phyloP scores from a whole-genome alignment of 2,888 invertebrate species.

The Hyposoter dolosus region DNA sequence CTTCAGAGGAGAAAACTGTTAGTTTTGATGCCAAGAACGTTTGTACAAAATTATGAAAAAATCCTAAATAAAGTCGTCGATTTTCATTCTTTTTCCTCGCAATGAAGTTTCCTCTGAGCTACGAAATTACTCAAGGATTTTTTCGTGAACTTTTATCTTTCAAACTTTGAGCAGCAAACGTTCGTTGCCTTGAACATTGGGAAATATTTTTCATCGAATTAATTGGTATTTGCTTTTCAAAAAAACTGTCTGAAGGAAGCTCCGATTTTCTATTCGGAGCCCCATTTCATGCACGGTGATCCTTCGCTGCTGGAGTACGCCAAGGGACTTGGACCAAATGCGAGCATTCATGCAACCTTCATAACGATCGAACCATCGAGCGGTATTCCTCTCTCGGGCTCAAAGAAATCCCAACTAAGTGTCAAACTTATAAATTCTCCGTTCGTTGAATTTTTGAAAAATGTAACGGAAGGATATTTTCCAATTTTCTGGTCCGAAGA shows the following conservation, averaged over 20 bases:
- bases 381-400: slow-evolving; percentile 86
- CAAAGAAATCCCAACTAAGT: slow-evolving; percentile 87
- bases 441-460: slow-evolving; percentile 85
- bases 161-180: neutral
- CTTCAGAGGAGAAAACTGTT: too few species aligned
- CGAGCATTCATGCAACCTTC: slow-evolving; percentile 86
- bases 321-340: slow-evolving; percentile 86
- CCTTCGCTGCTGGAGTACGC: slow-evolving; percentile 86
- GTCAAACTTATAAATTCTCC: slow-evolving; percentile 85
- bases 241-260: slow-evolving; percentile 84
- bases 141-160: too few species aligned
- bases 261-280: slow-evolving; percentile 88
- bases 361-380: slow-evolving; percentile 88
- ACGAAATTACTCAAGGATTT: too few species aligned
- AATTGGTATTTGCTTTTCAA: neutral
- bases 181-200: neutral
- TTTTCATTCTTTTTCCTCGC: too few species aligned
- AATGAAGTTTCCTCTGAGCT: too few species aligned
- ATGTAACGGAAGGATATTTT: slow-evolving; percentile 86
- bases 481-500: slow-evolving; percentile 88
- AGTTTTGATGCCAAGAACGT: too few species aligned
- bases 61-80: too few species aligned
- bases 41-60: too few species aligned
- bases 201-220: too few species aligned
- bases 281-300: slow-evolving; percentile 88